These are phyloP conservation scores for Willowsia nigromaculata DNA, from an alignment of 2,888 invertebrate species.

Conservation along the genomic window DNA sequence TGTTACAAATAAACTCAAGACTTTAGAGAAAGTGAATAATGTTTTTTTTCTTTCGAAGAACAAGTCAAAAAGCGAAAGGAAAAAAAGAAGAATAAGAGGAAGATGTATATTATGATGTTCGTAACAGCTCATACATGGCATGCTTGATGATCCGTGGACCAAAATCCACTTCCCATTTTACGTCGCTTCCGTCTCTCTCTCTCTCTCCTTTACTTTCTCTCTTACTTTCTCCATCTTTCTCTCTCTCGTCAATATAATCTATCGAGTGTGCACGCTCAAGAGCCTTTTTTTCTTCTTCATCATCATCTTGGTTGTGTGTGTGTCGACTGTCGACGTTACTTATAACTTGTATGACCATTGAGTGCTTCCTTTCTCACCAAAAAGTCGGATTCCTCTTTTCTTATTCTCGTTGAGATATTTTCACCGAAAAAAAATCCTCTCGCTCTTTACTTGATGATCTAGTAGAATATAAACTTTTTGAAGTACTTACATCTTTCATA, in stretches of 20 bases:
- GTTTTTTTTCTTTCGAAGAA: conserved; percentile 39
- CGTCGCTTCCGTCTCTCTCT: conserved; percentile 61
- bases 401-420: background rate
- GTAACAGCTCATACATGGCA: conserved; percentile 70
- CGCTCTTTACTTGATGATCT: background rate
- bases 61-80: background rate
- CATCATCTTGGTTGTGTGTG: background rate
- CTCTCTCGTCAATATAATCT: conserved; percentile 56
- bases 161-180: conserved; percentile 68
- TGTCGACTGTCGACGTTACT: background rate
- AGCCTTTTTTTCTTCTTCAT: conserved; percentile 41
- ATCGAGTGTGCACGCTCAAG: conserved; percentile 63
- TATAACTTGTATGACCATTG: conserved; percentile 58
- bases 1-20: background rate
- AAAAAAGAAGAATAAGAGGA: conserved; percentile 12
- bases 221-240: conserved; percentile 43
- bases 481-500: background rate
- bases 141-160: conserved; percentile 72
- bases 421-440: background rate
- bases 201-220: conserved; percentile 44
- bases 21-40: conserved; percentile 8
- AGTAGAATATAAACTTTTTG: background rate
- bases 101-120: conserved; percentile 49
- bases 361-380: conserved; percentile 62
- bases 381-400: conserved; percentile 51